Evolutionary conservation across 1,140 invertebrate species (phyloP), one percentile per base, ranked within the genome.

Genomic region (Zaprionus lachaisei): DNA sequence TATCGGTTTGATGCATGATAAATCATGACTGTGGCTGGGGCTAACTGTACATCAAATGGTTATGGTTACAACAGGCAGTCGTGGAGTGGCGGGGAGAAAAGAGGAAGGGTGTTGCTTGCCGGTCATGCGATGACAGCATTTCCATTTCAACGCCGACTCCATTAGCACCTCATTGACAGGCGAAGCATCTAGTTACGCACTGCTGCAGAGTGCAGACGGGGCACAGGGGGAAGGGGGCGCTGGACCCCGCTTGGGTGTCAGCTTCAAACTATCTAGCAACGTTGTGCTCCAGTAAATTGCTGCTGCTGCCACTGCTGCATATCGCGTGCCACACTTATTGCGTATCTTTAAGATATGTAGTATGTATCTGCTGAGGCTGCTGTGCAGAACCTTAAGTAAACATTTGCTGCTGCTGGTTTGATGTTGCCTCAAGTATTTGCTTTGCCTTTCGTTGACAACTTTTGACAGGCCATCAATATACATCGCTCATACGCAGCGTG

Each of bases 121-220:
- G 65, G 65, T 72, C 77, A 69, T 84, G 79, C 73, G 62, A 67
- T 71, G 62, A 77, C 72, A 66, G 61, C 44, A 72, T 62, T 66
- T 69, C 78, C 47, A 51, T 51, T 66, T 69, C 78, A 77, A 63
- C 68, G 75, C 70, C 64, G 70, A 47, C 78, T 70, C 81, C 78
- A 89, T 87, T 87, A 87, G 84, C 83, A 87, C 83, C 83, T 87
- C 84, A 84, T 75, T 83, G 81, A 84, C 81, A 89, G 72, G 49
- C 63, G 63, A 57, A 15, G 76, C 65, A 76, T 89, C 70, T 60
- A 61, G 84, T 89, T 89, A 80, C 84, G 72, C 82, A 71, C 61
- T 15, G 69, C 34, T 70, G 55, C 57, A 38, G 44, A 49, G 34
- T 7, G 24, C 28, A 14, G 2, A 44, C n/a, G 31, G 31, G 31